Base-by-base conservation (phyloP, 2,888 invertebrate genomes). In the Pammene aurita region DNA sequence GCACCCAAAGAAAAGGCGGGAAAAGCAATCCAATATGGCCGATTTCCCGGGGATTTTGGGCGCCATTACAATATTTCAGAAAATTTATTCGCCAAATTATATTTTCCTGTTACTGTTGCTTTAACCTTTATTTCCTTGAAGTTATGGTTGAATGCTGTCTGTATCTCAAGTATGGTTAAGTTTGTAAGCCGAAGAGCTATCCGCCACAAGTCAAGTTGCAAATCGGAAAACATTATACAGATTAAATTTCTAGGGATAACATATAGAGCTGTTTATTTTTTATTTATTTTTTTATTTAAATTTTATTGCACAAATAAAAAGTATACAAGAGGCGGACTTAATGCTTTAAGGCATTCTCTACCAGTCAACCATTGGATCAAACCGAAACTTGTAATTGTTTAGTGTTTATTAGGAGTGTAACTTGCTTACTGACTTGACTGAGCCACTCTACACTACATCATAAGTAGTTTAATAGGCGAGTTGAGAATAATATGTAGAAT, bases 151-250 rank as follows among this genome's bases (percentile, higher is more conserved):
- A 50, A 42, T 77, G 80, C 80, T 4, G 72, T 14, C 48, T 74
- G 70, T 26, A 26, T 38, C 5, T 0, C 46, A 11, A 34, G 62
- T 41, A 75, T 71, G 71, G n/a, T 60, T 71, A 77, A 58, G 56
- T 67, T 79, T 73, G 80, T 73, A 48, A 72, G 72, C 75, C 73
- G 77, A 79, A 83, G 80, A 75, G 75, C 75, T 78, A 77, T 77
- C 78, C 77, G 82, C 85, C 84, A 82, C 86, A 86, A 87, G 87
- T 84, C 86, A 86, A 85, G 85, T 83, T 82, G 84, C 82, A 84
- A 87, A 86, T 86, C 84, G 82, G 80, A 82, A 87, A 87, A 85
- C 88, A 87, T 87, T 87, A 86, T 82, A 86, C 82, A 85, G 86
- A 88, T 88, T 87, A 85, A 87, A 86, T 85, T 79, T 81, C 73